A percentile compares a stretch with the other conserved stretches of the same genome.
phyloP scores from a whole-genome alignment of 1,140 invertebrate species.

The Penaeus chinensis region DNA sequence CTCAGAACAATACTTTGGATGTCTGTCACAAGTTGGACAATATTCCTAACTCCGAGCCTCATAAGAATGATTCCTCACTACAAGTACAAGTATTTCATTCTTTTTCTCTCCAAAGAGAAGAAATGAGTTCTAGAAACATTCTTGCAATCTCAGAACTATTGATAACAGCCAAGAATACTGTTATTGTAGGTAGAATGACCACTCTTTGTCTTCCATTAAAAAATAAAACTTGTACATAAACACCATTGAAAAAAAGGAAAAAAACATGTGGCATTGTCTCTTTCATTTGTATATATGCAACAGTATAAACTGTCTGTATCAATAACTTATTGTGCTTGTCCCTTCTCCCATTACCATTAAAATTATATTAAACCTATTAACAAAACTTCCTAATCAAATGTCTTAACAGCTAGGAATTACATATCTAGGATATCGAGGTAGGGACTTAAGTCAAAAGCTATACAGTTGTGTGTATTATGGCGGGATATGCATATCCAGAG shows the following conservation, averaged over 20 bases:
- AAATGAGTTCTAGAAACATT: slow-evolving; percentile 10
- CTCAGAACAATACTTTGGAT: no score
- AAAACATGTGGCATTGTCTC: slow-evolving; percentile 7
- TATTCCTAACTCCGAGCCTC: no score
- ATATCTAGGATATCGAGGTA: slow-evolving; percentile 48
- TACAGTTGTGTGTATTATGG: slow-evolving; percentile 45
- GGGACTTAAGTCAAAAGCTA: slow-evolving; percentile 47
- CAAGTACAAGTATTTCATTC: no score
- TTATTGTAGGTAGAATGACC: slow-evolving; percentile 23
- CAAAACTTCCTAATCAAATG: slow-evolving; percentile 36
- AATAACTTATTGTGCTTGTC: slow-evolving; percentile 45
- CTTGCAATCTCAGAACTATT: neutral
- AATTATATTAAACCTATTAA: slow-evolving; percentile 41
- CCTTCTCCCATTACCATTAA: slow-evolving; percentile 45
- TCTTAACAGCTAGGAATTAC: slow-evolving; percentile 41
- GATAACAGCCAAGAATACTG: slow-evolving; percentile 20
- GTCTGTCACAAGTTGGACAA: no score
- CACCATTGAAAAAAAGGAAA: neutral
- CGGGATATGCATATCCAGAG: slow-evolving; percentile 38
- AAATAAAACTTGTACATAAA: slow-evolving; percentile 14
- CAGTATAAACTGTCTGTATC: slow-evolving; percentile 28
- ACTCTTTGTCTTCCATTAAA: slow-evolving; percentile 2
- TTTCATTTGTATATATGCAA: slow-evolving; percentile 18
- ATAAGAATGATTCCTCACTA: no score
- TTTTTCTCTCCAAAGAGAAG: no score